phyloP scores from a whole-genome alignment of 2,113 vertebrate species.

The Synchiropus splendidus region DNA sequence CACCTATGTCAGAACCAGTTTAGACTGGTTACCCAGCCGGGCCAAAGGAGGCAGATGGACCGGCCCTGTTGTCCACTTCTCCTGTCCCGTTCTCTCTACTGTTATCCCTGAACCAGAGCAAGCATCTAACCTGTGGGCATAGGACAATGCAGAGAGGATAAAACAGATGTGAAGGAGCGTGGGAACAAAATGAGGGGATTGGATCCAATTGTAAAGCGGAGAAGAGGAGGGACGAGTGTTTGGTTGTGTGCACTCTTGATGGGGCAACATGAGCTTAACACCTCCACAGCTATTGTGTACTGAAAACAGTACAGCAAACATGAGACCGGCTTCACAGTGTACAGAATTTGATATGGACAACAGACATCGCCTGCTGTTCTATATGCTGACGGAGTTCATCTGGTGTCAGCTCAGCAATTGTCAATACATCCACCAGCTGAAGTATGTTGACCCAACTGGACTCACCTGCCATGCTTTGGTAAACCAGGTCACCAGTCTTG shows the following conservation, averaged over 20 bases:
- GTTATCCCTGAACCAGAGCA: conserved; percentile 49
- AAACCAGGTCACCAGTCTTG: too few relatives aligned
- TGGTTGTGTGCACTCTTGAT: conserved; percentile 51
- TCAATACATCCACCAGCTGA: too few relatives aligned
- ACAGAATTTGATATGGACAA: conserved; percentile 46
- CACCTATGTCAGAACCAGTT: conserved; percentile 77
- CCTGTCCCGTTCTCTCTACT: conserved; percentile 52
- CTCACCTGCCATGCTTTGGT: too few relatives aligned
- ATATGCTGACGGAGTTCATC: conserved; percentile 13
- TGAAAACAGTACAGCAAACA: conserved; percentile 54
- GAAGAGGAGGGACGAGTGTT: conserved; percentile 49
- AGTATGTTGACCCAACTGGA: too few relatives aligned
- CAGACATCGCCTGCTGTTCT: conserved; percentile 38
- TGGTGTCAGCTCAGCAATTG: conserved; percentile 21
- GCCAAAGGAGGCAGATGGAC: conserved; percentile 42
- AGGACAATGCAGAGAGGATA: conserved; percentile 53
- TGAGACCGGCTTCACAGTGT: conserved; percentile 33
- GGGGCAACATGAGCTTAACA: conserved; percentile 55
- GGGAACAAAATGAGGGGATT: conserved; percentile 43
- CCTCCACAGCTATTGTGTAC: conserved; percentile 45
- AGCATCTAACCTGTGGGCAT: conserved; percentile 75
- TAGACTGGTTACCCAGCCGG: conserved; percentile 81
- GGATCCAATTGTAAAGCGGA: conserved; percentile 42
- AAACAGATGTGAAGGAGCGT: conserved; percentile 49
- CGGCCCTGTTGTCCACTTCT: conserved; percentile 47